Evolutionary conservation across 2,888 invertebrate species (phyloP), one percentile per base, ranked within the genome.

Genomic region (Trypoxylon attenuatum): DNA sequence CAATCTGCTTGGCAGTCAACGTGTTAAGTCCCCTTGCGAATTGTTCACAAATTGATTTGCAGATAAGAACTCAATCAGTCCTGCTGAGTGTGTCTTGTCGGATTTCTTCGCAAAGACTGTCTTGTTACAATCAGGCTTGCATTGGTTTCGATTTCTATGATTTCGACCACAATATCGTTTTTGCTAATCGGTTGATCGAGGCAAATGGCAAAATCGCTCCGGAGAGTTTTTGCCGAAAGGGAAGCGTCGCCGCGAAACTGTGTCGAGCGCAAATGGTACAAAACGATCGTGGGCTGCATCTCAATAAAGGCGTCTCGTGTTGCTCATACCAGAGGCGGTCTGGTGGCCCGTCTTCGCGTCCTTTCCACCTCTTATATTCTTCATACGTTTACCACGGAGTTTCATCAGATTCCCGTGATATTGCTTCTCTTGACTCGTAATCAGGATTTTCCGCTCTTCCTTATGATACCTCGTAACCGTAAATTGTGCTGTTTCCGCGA

Each of bases 401-500:
- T 33, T 33, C 13, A 13, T 33, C 13, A 10, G 8, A n/a, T n/a
- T n/a, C n/a, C 38, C 15, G 41, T 10, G 23, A 27, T 4, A 18
- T 1, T 23, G 2, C 19, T 53, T 29, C 18, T 21, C 39, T 10
- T 23, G 8, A 5, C 51, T 29, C 27, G 45, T 33, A 42, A 33
- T 41, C 52, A 19, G 13, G 42, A 59, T 52, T 58, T 18, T 56
- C 51, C 18, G 21, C 22, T 13, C 13, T 5, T 42, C 19, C 39
- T 33, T 33, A 23, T 15, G 27, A 6, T 15, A 21, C 47, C 41
- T 49, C 13, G 33, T 58, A 46, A 77, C 43, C 25, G 45, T 23
- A 50, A 43, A 63, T 56, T 54, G 62, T 64, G 57, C 69, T 69
- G 67, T 78, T 71, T 67, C 71, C 78, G 75, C 52, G 39, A 73